phyloP scores from a whole-genome alignment of 2,888 invertebrate genomes.

The Lamellibrachia columna region DNA sequence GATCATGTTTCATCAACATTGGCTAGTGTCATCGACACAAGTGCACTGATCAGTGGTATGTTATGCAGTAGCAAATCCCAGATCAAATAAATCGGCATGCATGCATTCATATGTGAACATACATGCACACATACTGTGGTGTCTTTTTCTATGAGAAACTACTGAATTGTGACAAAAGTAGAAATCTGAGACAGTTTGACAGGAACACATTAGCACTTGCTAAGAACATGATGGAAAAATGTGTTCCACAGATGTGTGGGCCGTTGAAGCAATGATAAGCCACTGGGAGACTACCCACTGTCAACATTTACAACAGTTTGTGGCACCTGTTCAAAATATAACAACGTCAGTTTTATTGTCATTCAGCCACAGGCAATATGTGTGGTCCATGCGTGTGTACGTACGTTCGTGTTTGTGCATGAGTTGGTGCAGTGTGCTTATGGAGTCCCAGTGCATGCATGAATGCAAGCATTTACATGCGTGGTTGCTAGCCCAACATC shows the following conservation, averaged over 20 bases:
- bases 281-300: not conserved
- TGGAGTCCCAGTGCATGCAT: not conserved
- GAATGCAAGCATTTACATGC: not conserved
- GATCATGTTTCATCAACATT: not conserved
- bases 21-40: not conserved
- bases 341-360: not conserved
- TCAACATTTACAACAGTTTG: too few species aligned
- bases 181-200: not conserved
- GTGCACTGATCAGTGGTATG: not conserved
- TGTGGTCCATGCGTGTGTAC: not conserved
- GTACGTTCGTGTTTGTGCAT: not conserved
- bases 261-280: not conserved
- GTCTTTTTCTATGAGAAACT: not conserved
- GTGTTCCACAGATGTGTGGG: not conserved
- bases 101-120: not conserved
- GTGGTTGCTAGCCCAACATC: not conserved
- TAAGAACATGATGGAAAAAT: not conserved
- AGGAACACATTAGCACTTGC: constrained; percentile 6
- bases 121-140: not conserved
- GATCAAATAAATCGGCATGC: not conserved
- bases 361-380: not conserved
- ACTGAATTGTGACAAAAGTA: not conserved
- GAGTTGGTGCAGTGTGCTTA: not conserved
- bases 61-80: not conserved
- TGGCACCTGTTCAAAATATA: not conserved